Base-by-base conservation (phyloP, 2,888 invertebrate genomes). In the Elegia similella region DNA sequence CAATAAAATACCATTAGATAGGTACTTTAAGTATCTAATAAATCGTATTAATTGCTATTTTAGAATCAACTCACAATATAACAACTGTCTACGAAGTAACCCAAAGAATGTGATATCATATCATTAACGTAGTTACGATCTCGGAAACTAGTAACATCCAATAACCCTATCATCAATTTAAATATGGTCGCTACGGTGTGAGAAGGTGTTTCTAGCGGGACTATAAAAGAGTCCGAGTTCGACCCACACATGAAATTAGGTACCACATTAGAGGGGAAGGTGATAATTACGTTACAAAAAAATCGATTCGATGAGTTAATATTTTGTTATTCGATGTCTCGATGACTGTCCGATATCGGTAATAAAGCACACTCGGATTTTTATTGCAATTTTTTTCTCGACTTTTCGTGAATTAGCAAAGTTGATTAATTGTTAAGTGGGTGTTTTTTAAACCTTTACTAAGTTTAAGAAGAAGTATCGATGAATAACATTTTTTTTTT, bases 221-320 rank as follows among this genome's bases (percentile, higher is more conserved):
- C 81, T 80, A 88, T 86, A 88, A 88, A 88, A 87, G 82, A 78
- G 72, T 76, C 76, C 73, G 74, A 76, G 65, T 70, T 63, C 84
- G 80, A 83, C 87, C 88, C 86, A 88, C 87, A 85, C 86, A 83
- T 80, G 86, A 84, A 86, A 89, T 89, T 88, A 87, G 87, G 86
- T 81, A 83, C 80, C 84, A 81, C 84, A 88, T 88, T 87, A 88
- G 84, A 86, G 82, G 78, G 80, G 74, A 76, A 89, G 87, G 89
- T 88, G 90, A 88, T 89, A 90, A 90, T 90, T 88, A 88, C 72
- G 75, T 84, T 84, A 85, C 80, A 88, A 88, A 88, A 72, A 88
- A 88, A 83, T 80, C 73, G 76, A 81, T 81, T 73, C 81, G 79
- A 84, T 78, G 82, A 85, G 78, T 87, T 86, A 83, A 88, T 88